Evolutionary conservation across 2,888 invertebrate genomes (phyloP), one percentile per base, ranked within the genome.

Genomic region (Noctua comes): DNA sequence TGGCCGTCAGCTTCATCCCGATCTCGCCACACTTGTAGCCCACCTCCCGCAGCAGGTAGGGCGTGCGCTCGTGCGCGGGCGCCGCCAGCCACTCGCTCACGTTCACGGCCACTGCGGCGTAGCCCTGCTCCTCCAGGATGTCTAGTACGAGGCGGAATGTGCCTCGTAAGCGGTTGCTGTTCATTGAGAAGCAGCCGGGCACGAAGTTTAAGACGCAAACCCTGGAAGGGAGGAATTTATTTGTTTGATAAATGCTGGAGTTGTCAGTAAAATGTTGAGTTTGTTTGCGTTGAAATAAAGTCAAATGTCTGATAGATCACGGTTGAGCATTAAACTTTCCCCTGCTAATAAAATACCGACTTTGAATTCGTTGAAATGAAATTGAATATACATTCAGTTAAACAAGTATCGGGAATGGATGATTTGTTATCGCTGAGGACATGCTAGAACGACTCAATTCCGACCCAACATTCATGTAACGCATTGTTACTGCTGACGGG

Each of bases 41-140:
- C 2, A 96, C 86, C 80, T 97, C 97, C 65, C 97, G 95, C 96
- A 98, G 97, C 57, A 98, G 92, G 90, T 97, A 98, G 0, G 97
- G 97, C 82, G 97, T 97, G 88, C 97, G 97, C 92, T 98, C 98
- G 88, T 97, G 95, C 65, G 97, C 94, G 0, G 97, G 95, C 11
- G 98, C 92, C 5, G 91, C 90, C 11, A 94, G 88, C 98, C 98
- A 98, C 77, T 95, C 94, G 64, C 89, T 91, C 24, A 95, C 87
- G 89, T 97, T 97, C 70, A 98, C 91, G 0, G 97, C 94, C 3
- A 98, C 96, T 0, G 97, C 95, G 0, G 95, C 95, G 88, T 96
- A 96, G n/a, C 97, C 97, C 78, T 96, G 94, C 48, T 95, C 93
- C 93, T 98, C 97, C 68, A 98, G 90, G 7, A 97, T 96, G 88